These are phyloP conservation scores for Eremophila alpestris DNA, from an alignment of 2,797 vertebrate species.

Conservation along the genomic window DNA sequence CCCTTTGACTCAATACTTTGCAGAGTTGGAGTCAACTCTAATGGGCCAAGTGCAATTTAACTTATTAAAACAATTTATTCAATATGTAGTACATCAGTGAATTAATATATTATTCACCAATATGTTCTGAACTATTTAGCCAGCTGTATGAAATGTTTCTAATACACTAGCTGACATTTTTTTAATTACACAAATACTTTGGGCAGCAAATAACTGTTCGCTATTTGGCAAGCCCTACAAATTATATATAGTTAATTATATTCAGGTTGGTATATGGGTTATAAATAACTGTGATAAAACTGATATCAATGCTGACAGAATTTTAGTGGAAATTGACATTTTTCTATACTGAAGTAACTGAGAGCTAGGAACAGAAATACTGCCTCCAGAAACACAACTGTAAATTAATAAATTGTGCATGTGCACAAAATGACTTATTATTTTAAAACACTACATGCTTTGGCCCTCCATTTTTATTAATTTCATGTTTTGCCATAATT, in stretches of 20 bases:
- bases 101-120: slow-evolving; percentile 63
- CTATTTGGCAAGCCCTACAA: slow-evolving; percentile 58
- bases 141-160: slow-evolving; percentile 63
- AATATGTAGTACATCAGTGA: slow-evolving; percentile 45
- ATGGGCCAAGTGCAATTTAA: slow-evolving; percentile 50
- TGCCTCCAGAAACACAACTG: slow-evolving; percentile 14
- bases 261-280: slow-evolving; percentile 48
- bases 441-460: neutral
- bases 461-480: neutral
- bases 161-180: slow-evolving; percentile 63
- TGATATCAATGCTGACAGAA: slow-evolving; percentile 43
- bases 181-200: slow-evolving; percentile 69
- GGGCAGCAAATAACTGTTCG: slow-evolving; percentile 43
- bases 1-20: neutral
- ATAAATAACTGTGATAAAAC: slow-evolving; percentile 65
- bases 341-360: slow-evolving; percentile 46
- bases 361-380: neutral
- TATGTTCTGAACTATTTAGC: slow-evolving; percentile 54
- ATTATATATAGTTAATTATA: slow-evolving; percentile 60
- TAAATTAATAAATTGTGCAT: neutral
- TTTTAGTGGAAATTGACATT: slow-evolving; percentile 56
- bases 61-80: slow-evolving; percentile 56
- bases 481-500: neutral
- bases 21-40: neutral
- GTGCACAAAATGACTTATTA: neutral